Evolutionary conservation across 2,888 invertebrate species (phyloP), one percentile per base, ranked within the genome.

Genomic region (Synergus umbraculus): DNA sequence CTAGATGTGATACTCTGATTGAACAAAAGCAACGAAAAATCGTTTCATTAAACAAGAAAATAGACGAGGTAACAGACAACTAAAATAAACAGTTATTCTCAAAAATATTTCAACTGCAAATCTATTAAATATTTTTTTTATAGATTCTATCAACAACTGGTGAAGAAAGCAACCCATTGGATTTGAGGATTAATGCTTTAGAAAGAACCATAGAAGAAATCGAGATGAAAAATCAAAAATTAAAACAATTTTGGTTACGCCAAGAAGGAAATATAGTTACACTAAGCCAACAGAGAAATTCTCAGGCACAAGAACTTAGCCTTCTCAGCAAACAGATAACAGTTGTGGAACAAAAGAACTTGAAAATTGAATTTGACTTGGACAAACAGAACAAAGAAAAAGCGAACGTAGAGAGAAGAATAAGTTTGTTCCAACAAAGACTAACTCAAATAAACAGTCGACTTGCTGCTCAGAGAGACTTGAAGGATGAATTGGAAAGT

Each of bases 171-270:
- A 93, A 93, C 44, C 95, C 95, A 0, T 93, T 94, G 87, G 95
- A 96, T 89, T 90, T 94, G 54, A 94, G 95, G 89, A 95, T 97
- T 29, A 93, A 93, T 8, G 93, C 94, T 81, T 86, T 96, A 83
- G 96, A 96, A 88, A 94, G 94, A 86, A 93, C 94, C 79, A 95
- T 97, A 78, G 93, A 93, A 65, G 92, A 94, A 37, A 91, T 94
- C 2, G 94, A 95, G 66, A 93, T 94, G 81, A 94, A 94, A 86
- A 95, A 95, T 18, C 94, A 95, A 85, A 92, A 93, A 76, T 91
- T 95, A 86, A 96, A 97, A 90, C 94, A 95, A 85, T 95, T 95
- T 90, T 97, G 97, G 97, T 92, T 97, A 83, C 94, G 96, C 76
- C 94, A 96, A 84, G 96, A 97, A 91, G 95, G 95, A 0, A 95